Evolutionary conservation across 2,888 invertebrate species (phyloP), one percentile per base, ranked within the genome.

Genomic region (Yponomeuta cagnagella): DNA sequence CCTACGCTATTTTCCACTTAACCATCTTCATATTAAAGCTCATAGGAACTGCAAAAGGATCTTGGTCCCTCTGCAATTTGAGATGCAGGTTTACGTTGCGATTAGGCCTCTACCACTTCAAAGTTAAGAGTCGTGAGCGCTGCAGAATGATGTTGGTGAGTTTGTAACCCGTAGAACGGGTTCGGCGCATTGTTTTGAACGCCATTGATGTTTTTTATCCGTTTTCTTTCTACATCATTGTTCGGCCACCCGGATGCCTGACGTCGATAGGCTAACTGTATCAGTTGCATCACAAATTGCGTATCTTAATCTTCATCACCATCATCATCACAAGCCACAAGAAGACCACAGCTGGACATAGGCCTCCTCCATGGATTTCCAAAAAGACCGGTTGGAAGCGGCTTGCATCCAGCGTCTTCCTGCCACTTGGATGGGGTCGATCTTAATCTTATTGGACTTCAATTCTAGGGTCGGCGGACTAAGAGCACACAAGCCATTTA

Each of bases 161-260:
- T 71, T 48, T 9, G 70, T 70, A 73, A 73, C 73, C 70, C 58
- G 73, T 73, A 68, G 70, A 72, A 74, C 75, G 70, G 70, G 75
- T 74, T 73, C 70, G 69, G 71, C 9, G 72, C 73, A 74, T 74
- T 74, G 74, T 74, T 74, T 72, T 30, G 58, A 68, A 37, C 67
- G 70, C 71, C 65, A 67, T 73, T 71, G 73, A 71, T 31, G 69
- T 71, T 71, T 74, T 66, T 73, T 72, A 70, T 71, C 68, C 70
- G 23, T 66, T 68, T 48, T 71, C 66, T 66, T 71, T 72, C 71
- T 70, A 71, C 12, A 48, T 31, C 64, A 48, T 48, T 48, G 52
- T 43, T 30, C 65, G 69, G 69, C 33, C 69, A 52, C 65, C 33
- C 65, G 48, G 71, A 71, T 69, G 37, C 70, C 48, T 5, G n/a